phyloP scores from a whole-genome alignment of 2,797 vertebrate species.

The Pyrocephalus nanus region DNA sequence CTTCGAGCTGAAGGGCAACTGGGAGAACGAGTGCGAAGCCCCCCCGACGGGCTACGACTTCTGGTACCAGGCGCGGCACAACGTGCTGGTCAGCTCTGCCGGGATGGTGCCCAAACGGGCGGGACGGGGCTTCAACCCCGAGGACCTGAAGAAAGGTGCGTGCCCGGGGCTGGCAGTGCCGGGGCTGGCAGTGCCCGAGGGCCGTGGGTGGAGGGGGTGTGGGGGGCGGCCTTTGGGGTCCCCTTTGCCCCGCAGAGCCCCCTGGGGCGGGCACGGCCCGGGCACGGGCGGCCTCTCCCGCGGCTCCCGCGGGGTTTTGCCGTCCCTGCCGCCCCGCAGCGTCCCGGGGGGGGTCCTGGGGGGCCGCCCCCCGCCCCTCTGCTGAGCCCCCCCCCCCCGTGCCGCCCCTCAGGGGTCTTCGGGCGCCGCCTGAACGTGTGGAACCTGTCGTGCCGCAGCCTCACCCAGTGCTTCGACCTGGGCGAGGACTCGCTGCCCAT shows the following conservation, averaged over 20 bases:
- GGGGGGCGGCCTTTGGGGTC: too few relatives aligned
- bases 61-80: constrained; percentile 90
- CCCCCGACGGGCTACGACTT: constrained; percentile 87
- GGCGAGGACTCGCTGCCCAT: constrained; percentile 86
- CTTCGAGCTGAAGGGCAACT: constrained; percentile 88
- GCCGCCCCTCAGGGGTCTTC: constrained; percentile 78
- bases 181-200: too few relatives aligned
- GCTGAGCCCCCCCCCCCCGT: fast-evolving
- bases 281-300: too few relatives aligned
- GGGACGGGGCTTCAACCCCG: constrained; percentile 77
- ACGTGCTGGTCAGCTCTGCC: constrained; percentile 90
- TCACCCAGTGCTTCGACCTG: constrained; percentile 85
- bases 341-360: background rate
- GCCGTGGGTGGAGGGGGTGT: too few relatives aligned
- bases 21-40: constrained; percentile 80
- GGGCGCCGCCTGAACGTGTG: constrained; percentile 83
- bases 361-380: too few relatives aligned
- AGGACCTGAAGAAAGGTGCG: constrained; percentile 83
- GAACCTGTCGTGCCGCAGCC: constrained; percentile 84
- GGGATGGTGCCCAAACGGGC: constrained; percentile 79
- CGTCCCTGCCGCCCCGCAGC: too few relatives aligned
- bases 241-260: too few relatives aligned
- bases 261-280: background rate
- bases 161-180: fast-evolving
- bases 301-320: too few relatives aligned